Evolutionary conservation across 2,888 invertebrate species (phyloP).

Genomic region (Amphiduros pacificus): DNA sequence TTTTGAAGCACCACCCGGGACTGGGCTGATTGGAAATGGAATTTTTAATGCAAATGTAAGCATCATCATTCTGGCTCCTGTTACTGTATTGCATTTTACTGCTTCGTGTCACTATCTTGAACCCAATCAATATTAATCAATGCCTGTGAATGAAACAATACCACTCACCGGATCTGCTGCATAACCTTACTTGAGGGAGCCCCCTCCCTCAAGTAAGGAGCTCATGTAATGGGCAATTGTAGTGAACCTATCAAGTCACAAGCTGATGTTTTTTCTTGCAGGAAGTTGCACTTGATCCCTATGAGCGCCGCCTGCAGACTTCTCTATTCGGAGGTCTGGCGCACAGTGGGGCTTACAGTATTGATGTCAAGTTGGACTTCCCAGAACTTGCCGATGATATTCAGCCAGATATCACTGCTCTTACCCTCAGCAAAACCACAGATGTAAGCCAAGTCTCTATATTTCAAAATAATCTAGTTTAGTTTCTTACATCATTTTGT

Average conservation of each 20-base stretch:
- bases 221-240: too few species aligned
- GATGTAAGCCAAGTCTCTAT: slow-evolving; percentile 24
- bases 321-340: slow-evolving; percentile 48
- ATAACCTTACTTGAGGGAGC: too few species aligned
- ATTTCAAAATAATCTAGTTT: too few species aligned
- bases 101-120: not conserved
- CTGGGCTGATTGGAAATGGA: too few species aligned
- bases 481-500: too few species aligned
- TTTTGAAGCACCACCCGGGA: too few species aligned
- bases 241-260: too few species aligned
- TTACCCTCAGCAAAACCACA: slow-evolving; percentile 28
- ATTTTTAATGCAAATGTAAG: too few species aligned
- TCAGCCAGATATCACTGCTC: slow-evolving; percentile 35
- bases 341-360: slow-evolving; percentile 34
- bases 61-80: too few species aligned
- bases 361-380: slow-evolving; percentile 39
- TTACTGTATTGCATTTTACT: not conserved
- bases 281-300: slow-evolving; percentile 37
- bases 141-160: too few species aligned
- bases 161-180: slow-evolving; percentile 41
- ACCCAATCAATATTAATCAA: too few species aligned
- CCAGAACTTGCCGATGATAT: slow-evolving; percentile 40
- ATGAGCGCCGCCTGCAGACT: slow-evolving; percentile 37
- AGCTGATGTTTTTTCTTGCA: slow-evolving; percentile 14
- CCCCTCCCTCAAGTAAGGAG: too few species aligned